Evolutionary conservation across 2,888 invertebrate genomes (phyloP).

Genomic region (Catocala nupta): DNA sequence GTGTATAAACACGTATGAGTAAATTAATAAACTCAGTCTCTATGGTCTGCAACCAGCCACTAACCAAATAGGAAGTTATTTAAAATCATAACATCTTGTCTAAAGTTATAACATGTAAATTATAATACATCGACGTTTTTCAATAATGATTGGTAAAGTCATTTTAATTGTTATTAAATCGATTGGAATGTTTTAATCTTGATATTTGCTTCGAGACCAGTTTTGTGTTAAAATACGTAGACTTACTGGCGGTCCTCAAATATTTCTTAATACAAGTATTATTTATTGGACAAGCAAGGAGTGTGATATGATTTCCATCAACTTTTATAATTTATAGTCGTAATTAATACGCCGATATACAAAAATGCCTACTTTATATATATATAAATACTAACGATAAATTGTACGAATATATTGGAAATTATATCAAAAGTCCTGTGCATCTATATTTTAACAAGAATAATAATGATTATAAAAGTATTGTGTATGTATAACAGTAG

Average conservation of each 20-base stretch:
- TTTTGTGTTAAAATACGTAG: not conserved
- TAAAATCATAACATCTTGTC: too few species aligned
- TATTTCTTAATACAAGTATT: not conserved
- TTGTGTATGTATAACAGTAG: conserved; percentile 51
- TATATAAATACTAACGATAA: conserved; percentile 7
- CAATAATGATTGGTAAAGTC: not conserved
- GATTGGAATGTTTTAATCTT: conserved; percentile 8
- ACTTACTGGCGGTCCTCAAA: too few species aligned
- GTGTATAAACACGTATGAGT: too few species aligned
- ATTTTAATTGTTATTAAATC: conserved; percentile 1
- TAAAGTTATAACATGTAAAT: too few species aligned
- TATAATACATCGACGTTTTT: not conserved
- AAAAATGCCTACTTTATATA: not conserved
- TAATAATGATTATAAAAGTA: conserved; percentile 39
- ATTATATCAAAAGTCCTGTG: conserved; percentile 5
- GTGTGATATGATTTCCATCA: not conserved
- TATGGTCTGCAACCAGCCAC: too few species aligned
- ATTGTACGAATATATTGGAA: conserved; percentile 13
- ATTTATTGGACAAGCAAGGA: not conserved
- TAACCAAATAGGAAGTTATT: too few species aligned
- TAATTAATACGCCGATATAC: not conserved
- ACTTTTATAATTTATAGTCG: not conserved
- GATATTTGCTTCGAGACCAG: not conserved
- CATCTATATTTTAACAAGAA: conserved; percentile 15
- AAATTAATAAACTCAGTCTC: too few species aligned